Evolutionary conservation across 2,888 invertebrate genomes (phyloP).

Genomic region (Lasioglossum marginatum): DNA sequence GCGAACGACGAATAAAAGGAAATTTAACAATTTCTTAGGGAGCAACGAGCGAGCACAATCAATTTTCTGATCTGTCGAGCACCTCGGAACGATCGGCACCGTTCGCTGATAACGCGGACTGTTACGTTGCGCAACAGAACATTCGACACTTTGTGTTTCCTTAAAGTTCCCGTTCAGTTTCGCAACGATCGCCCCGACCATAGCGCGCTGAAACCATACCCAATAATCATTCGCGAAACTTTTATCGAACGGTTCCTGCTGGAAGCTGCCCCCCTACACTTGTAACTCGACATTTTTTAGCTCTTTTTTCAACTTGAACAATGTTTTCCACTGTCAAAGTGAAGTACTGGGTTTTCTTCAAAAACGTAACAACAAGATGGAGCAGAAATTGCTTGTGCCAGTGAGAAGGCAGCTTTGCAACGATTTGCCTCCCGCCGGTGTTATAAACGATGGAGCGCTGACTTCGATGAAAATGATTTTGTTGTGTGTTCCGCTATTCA

Average conservation of each 20-base stretch:
- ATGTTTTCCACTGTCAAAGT: neutral
- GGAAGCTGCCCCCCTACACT: neutral
- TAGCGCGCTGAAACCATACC: neutral
- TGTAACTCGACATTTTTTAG: too few relatives aligned
- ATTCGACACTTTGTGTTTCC: constrained; percentile 1
- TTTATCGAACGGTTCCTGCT: neutral
- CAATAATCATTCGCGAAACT: constrained; percentile 8
- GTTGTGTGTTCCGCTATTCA: neutral
- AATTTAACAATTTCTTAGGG: constrained; percentile 34
- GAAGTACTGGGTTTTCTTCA: neutral
- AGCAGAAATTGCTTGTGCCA: neutral
- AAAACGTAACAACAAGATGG: neutral
- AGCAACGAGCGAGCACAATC: constrained; percentile 22
- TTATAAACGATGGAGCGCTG: neutral
- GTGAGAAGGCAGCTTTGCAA: neutral
- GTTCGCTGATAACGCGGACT: neutral
- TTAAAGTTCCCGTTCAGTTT: constrained; percentile 13
- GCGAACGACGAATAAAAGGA: constrained; percentile 22
- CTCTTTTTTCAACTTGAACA: too few relatives aligned
- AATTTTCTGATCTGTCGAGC: constrained; percentile 20
- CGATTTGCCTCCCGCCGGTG: neutral
- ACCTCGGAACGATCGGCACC: constrained; percentile 11
- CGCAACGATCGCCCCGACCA: neutral
- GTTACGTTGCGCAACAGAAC: neutral
- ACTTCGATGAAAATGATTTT: neutral